Conservation (phyloP, 2,113 vertebrate species). For the Petromus typicus region DNA sequence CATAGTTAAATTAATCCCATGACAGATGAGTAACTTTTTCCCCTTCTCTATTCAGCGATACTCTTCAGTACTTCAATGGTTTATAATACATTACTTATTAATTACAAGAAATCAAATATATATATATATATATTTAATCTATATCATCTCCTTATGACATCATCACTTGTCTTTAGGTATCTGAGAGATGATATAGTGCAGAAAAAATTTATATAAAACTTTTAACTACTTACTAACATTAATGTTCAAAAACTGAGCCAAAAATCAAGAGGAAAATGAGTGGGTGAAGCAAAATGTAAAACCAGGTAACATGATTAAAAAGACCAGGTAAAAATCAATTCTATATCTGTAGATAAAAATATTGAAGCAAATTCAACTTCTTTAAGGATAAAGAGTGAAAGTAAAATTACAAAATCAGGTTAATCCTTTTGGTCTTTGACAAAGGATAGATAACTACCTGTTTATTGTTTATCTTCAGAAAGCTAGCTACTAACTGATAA, state of each 20-base stretch:
- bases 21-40: background rate
- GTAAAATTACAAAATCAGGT: background rate
- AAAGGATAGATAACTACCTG: background rate
- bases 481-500: background rate
- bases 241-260: background rate
- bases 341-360: background rate
- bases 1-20: constrained; percentile 28
- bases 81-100: background rate
- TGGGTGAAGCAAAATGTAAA: background rate
- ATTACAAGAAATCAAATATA: background rate
- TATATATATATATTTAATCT: background rate
- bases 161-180: background rate
- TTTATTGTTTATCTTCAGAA: background rate
- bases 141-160: background rate
- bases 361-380: background rate
- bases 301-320: background rate
- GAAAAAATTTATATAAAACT: background rate
- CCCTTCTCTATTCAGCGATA: background rate
- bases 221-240: background rate
- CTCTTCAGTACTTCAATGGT: background rate
- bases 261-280: background rate
- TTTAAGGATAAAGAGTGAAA: background rate
- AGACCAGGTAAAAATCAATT: background rate
- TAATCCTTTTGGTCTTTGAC: background rate
- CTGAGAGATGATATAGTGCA: background rate